Base-by-base conservation (phyloP, 2,113 vertebrate species). In the Chlamydotis undulata region DNA sequence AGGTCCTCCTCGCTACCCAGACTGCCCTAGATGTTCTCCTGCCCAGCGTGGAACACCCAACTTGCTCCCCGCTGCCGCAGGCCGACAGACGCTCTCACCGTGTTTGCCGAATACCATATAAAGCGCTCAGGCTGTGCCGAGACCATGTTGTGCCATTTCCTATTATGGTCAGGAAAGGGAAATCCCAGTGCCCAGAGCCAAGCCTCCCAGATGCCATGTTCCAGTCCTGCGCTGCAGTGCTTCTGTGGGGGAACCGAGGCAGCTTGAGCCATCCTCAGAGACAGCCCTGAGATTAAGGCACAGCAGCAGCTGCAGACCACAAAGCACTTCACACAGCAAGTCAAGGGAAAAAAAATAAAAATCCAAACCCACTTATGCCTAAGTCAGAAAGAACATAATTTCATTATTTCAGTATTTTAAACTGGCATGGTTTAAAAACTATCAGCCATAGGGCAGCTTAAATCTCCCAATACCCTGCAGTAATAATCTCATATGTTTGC, bases 121-220 rank as follows among this genome's bases (percentile, higher is more conserved):
- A 97, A 98, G 98, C 0, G 4, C 90, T 92, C 33, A 12, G 91
- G 78, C 95, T 33, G 82, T 41, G 65, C 76, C 9, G 92, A 91
- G 84, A 49, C 81, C 1, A 11, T 12, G 86, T 67, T 15, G 81
- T 93, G 83, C 88, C 43, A 8, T 96, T 97, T 94, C 98, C 98
- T 98, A 98, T 97, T 98, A 98, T 86, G 97, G 98, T 97, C 97
- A 97, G 84, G 93, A 96, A 85, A 97, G 95, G 96, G 97, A 97
- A 97, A 97, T 93, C 95, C 97, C 89, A 37, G 74, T 29, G 49
- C 79, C 87, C 52, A 21, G 83, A 93, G 88, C 80, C 80, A 77
- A 86, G 70, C 55, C 83, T 71, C 13, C 41, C n/a, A 41, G 70
- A 88, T 52, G 94, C 67, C n/a, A 4, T n/a, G 22, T 49, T 28